A percentile compares a stretch with the other conserved stretches of the same genome.
Evolutionary conservation across 2,113 vertebrate genomes (phyloP).

Genomic region (Apistogramma diplotaenia): DNA sequence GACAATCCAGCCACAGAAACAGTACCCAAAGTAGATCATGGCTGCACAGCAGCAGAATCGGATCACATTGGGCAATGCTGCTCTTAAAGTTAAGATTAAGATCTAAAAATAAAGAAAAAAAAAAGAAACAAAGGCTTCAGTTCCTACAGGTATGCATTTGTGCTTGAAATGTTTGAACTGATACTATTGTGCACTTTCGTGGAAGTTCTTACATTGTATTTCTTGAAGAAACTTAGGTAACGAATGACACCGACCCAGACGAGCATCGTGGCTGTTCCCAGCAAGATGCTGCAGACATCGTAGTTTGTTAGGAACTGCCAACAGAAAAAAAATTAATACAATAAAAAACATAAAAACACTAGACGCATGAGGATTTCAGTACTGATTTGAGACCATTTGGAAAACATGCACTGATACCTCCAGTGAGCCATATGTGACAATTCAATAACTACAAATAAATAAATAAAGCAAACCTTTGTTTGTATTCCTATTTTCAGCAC

Average conservation of each 20-base stretch:
- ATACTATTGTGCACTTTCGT: neutral
- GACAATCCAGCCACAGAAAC: conserved; percentile 97
- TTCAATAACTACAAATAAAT: neutral
- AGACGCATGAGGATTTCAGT: neutral
- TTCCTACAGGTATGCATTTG: neutral
- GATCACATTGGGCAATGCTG: conserved; percentile 87
- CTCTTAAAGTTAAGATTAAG: conserved; percentile 82
- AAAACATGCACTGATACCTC: neutral
- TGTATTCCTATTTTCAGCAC: conserved; percentile 94
- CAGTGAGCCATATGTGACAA: neutral
- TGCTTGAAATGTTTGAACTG: neutral
- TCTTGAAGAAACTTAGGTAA: conserved; percentile 93
- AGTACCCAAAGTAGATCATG: conserved; percentile 96
- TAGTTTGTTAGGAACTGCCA: conserved; percentile 88
- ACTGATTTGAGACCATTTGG: neutral
- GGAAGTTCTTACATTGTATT: conserved; percentile 88
- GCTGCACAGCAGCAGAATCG: conserved; percentile 91
- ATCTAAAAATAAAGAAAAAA: conserved; percentile 61
- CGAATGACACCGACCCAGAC: conserved; percentile 94
- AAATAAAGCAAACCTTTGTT: conserved; percentile 79
- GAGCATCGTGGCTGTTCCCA: conserved; percentile 90
- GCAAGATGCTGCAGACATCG: conserved; percentile 89
- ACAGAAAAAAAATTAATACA: neutral
- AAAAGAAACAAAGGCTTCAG: neutral
- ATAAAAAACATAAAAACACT: neutral